Percentiles rank a stretch among this genome's conserved stretches.
Evolutionary conservation across 2,888 invertebrate species (phyloP).

Genomic region (Sycophila texana): DNA sequence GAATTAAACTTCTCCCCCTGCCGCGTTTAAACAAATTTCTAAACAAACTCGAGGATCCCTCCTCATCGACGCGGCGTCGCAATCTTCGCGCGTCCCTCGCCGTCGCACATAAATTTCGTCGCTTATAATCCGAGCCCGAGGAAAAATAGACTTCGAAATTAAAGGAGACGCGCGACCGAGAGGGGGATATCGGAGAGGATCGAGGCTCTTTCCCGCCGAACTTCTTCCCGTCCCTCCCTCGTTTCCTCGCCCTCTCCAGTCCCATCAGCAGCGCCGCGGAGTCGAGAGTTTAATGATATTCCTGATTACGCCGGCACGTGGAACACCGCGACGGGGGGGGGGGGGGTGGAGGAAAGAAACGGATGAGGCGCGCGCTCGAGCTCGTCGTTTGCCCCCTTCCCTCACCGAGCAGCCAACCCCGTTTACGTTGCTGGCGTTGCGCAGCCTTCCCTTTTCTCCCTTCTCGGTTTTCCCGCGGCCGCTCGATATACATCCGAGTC

Average conservation of each 20-base stretch:
- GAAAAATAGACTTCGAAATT: constrained; percentile 48
- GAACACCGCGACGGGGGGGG: constrained; percentile 44
- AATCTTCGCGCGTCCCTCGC: too few species aligned
- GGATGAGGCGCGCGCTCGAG: neutral
- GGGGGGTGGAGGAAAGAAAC: constrained; percentile 1
- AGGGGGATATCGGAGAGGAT: constrained; percentile 27
- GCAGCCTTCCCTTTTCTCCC: constrained; percentile 57
- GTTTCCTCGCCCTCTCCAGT: constrained; percentile 19
- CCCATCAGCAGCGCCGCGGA: constrained; percentile 59
- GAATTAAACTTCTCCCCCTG: too few species aligned
- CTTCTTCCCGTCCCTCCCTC: neutral
- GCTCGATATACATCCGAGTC: constrained; percentile 10
- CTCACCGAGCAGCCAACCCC: constrained; percentile 17
- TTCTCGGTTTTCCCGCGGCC: constrained; percentile 51
- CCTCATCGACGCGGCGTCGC: too few species aligned
- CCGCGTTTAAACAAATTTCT: too few species aligned
- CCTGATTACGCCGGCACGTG: constrained; percentile 75
- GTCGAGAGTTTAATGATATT: constrained; percentile 75
- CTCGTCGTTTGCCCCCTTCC: neutral
- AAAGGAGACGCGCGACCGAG: constrained; percentile 30
- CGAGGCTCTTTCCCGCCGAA: constrained; percentile 2
- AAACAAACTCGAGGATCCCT: too few species aligned
- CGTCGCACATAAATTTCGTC: neutral
- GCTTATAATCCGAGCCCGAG: neutral
- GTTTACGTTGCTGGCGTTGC: neutral